Base-by-base conservation (phyloP, 2,797 vertebrate species). In the Rhinoraja longicauda region DNA sequence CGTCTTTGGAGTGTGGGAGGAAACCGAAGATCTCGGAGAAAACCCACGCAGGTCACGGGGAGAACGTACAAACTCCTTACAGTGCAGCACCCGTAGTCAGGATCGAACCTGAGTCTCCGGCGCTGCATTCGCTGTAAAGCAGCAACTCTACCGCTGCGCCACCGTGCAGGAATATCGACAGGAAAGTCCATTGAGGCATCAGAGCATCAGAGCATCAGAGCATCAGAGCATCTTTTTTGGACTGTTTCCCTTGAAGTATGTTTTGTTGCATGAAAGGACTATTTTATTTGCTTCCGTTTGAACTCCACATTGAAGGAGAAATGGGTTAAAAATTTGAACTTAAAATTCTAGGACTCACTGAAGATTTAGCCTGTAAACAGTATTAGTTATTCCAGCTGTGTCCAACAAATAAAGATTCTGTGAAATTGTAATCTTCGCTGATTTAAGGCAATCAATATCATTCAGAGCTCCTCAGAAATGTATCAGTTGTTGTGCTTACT, bases 401-500 rank as follows among this genome's bases (percentile, higher is more conserved):
- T 32, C 29, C 32, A 19, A 15, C 59, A 36, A 32, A 32, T 24
- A 81, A 88, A 64, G 32, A 32, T 21, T 59, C 84, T 17, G n/a
- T 29, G 62, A 62, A 86, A 86, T 86, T 86, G 84, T 32, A 88
- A 88, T 82, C 81, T 82, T 82, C 9, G 24, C 53, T 26, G 45
- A 57, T 64, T 88, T 88, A 64, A 64, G 84, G 84, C 84, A 88
- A 64, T 88, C 84, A 17, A 64, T 88, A 64, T n/a, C 84, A 64
- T n/a, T 67, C 84, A 21, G 4, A 64, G 59, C 32, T 9, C n/a
- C 17, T 32, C 84, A 64, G 59, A 88, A 64, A 36, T 17, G 29
- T 32, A 88, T 88, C 59, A 88, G 8, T 64, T 15, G 15, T 64
- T n/a, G 2, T 21, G 59, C 15, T 64, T 32, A 64, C 59, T 13